Conservation (phyloP, 2,113 vertebrate genomes). For the Microtus ochrogaster region DNA sequence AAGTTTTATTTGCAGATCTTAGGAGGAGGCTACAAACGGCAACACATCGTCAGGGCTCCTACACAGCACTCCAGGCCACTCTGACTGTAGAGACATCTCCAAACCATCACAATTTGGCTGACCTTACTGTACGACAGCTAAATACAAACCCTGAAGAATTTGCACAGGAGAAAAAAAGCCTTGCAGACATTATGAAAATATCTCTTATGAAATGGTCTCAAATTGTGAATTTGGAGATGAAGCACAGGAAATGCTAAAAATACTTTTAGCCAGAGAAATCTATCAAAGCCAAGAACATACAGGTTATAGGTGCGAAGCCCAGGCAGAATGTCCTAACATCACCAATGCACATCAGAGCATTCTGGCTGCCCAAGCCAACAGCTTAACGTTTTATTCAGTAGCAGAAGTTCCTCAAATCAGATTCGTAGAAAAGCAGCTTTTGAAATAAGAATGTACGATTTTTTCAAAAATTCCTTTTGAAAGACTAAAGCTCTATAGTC, state of each 20-base stretch:
- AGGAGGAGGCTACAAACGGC: conserved; percentile 63
- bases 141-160: conserved; percentile 27
- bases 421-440: conserved; percentile 70
- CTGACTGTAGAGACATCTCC: conserved; percentile 42
- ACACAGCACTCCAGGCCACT: conserved; percentile 52
- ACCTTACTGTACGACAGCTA: conserved; percentile 37
- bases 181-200: conserved; percentile 59
- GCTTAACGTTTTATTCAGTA: not conserved
- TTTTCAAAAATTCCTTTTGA: conserved; percentile 77
- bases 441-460: conserved; percentile 59
- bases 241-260: conserved; percentile 62
- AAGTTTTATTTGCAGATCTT: conserved; percentile 70
- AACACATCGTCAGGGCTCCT: conserved; percentile 49
- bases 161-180: conserved; percentile 40
- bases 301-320: conserved; percentile 34
- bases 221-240: conserved; percentile 58
- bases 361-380: not conserved
- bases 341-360: conserved; percentile 25
- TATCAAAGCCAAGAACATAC: conserved; percentile 48
- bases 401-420: conserved; percentile 59
- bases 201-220: conserved; percentile 59
- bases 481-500: conserved; percentile 73
- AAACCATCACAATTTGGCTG: not conserved
- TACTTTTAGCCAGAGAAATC: conserved; percentile 48
- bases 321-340: conserved; percentile 50